These are phyloP conservation scores for Chelonus insularis DNA, from an alignment of 1,140 invertebrate species.

Conservation along the genomic window DNA sequence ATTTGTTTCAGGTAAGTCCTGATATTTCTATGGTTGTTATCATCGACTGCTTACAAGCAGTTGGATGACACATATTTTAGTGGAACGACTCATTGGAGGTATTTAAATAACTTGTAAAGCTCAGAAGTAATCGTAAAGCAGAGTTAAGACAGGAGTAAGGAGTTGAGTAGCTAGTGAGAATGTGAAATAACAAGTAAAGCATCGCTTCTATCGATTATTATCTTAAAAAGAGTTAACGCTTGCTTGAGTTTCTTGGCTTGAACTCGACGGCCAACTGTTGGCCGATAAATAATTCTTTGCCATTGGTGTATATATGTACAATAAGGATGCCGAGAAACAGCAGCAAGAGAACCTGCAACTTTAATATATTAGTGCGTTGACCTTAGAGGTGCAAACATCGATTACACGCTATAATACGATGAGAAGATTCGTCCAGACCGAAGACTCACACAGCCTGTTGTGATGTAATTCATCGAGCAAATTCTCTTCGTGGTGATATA, in stretches of 20 bases:
- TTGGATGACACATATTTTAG: background rate
- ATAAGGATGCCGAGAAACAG: constrained; percentile 15
- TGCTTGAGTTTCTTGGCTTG: constrained; percentile 10
- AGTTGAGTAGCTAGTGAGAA: too few relatives aligned
- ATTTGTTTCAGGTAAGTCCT: constrained; percentile 28
- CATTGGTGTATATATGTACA: background rate
- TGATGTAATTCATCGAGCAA: constrained; percentile 2
- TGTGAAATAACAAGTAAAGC: background rate
- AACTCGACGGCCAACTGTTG: constrained; percentile 18
- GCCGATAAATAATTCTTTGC: constrained; percentile 26
- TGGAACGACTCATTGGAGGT: background rate
- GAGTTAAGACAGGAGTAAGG: too few relatives aligned
- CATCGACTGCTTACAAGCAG: background rate
- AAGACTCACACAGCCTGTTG: background rate
- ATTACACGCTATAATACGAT: constrained; percentile 23
- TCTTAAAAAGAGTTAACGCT: constrained; percentile 15
- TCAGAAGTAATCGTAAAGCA: too few relatives aligned
- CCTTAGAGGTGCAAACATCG: constrained; percentile 25
- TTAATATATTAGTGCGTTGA: constrained; percentile 28
- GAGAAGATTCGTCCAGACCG: background rate
- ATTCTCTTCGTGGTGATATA: background rate
- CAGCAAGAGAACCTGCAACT: constrained; percentile 19
- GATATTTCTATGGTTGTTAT: background rate
- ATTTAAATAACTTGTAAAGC: too few relatives aligned
- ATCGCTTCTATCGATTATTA: constrained; percentile 25